These are phyloP conservation scores for Darevskia mixta DNA, from an alignment of 2,797 vertebrate genomes.

Conservation along the genomic window DNA sequence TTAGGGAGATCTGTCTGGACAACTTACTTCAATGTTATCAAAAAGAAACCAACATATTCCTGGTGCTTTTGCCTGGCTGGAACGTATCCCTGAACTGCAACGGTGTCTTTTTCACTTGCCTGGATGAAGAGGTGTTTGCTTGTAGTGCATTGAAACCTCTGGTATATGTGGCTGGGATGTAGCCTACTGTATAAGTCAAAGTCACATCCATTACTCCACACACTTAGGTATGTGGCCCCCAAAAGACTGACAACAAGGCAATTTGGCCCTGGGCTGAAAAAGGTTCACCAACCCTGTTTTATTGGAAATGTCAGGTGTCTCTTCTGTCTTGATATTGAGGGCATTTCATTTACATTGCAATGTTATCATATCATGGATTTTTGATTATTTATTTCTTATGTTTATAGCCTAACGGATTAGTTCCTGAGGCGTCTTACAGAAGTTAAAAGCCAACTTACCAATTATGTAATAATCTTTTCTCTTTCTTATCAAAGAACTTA, in stretches of 20 bases:
- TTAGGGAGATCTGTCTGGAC: not conserved
- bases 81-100: no score
- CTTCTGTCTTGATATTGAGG: no score
- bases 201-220: no score
- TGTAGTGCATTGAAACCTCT: no score
- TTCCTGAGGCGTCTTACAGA: no score
- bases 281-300: not conserved
- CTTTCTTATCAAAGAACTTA: conserved; percentile 27
- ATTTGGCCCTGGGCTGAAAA: not conserved
- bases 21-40: not conserved
- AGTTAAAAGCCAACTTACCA: not conserved
- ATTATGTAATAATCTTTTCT: conserved; percentile 4
- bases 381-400: not conserved
- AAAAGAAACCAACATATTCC: not conserved
- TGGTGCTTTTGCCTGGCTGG: no score
- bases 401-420: no score
- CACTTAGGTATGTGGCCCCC: no score
- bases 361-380: not conserved
- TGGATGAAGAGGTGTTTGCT: no score
- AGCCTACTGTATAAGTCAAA: no score
- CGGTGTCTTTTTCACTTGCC: no score
- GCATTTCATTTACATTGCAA: not conserved
- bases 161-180: no score
- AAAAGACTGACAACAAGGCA: not conserved
- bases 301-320: not conserved